Conservation (phyloP, 1,140 invertebrate genomes). For the Mactra quadrangularis region DNA sequence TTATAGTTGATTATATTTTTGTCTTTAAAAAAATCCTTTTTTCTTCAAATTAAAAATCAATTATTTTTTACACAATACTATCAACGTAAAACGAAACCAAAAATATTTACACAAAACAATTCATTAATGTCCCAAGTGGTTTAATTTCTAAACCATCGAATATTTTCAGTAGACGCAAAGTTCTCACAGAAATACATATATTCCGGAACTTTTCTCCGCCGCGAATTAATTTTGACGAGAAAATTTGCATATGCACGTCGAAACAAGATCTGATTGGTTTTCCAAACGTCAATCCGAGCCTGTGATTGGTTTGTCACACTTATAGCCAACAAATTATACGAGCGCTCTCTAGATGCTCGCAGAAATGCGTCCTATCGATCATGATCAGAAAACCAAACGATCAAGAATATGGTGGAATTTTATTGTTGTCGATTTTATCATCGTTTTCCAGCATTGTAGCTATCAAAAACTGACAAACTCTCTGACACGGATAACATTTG, state of each 20-base stretch:
- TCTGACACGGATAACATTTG: constrained; percentile 40
- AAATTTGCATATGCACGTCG: constrained; percentile 36
- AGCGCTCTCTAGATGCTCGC: constrained; percentile 29
- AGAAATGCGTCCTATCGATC: constrained; percentile 41
- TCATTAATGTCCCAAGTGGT: no score
- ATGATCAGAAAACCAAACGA: constrained; percentile 34
- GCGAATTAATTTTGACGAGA: constrained; percentile 26
- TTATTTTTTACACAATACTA: no score
- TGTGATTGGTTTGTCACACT: constrained; percentile 45
- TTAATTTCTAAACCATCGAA: no score
- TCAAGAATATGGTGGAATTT: constrained; percentile 11
- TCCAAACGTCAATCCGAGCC: constrained; percentile 11
- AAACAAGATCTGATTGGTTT: constrained; percentile 42
- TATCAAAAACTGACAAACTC: constrained; percentile 48
- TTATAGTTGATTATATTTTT: no score
- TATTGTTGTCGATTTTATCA: constrained; percentile 58
- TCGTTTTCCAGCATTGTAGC: constrained; percentile 24
- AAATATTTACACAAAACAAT: no score
- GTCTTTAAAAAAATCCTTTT: no score
- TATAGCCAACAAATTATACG: constrained; percentile 32
- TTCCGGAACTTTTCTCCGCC: constrained; percentile 18
- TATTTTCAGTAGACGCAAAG: no score
- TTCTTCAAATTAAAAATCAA: no score
- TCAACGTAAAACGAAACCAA: no score
- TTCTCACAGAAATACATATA: no score